Evolutionary conservation across 2,113 vertebrate genomes (phyloP), one percentile per base, ranked within the genome.

Genomic region (Chunga burmeisteri): DNA sequence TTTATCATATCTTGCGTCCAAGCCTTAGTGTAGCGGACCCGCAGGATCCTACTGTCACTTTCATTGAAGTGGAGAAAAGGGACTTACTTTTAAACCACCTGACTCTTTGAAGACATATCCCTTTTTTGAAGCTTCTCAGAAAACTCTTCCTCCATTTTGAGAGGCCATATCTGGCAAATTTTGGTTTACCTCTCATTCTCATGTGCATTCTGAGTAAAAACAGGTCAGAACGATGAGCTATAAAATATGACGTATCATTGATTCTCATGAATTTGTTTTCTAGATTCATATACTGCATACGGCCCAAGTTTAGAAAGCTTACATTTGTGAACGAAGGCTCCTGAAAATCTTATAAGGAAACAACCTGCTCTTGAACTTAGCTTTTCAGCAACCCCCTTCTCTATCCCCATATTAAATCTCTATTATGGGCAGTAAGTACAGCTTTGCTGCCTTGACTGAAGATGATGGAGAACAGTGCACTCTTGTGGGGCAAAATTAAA

Each of bases 401-500:
- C 21, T 74, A 17, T 62, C 10, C 9, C 5, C 49, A 32, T 25
- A 55, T 17, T 84, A 56, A 59, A 58, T 88, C 56, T 62, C 26
- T 70, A 18, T 49, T 34, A 58, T 1, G 21, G 72, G 53, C 55
- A 90, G 27, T 4, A 29, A 65, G 26, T 21, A 68, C 44, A 78
- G 63, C 22, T 77, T 62, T 77, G 46, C 65, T 87, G 83, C 27
- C n/a, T 96, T 68, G 49, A 53, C 62, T 63, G 56, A 94, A 70
- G 95, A 38, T 53, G 65, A 71, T 91, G 55, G 92, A 94, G 80
- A 97, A 97, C 62, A 97, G 81, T 94, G 96, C 72, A 93, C 88
- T 96, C 96, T 97, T 96, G 95, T 96, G 96, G 93, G 96, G 9
- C 72, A 93, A 94, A 88, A 77, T 59, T 81, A 88, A 94, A 96